Evolutionary conservation across 2,888 invertebrate species (phyloP).

Genomic region (Harpalus rufipes): DNA sequence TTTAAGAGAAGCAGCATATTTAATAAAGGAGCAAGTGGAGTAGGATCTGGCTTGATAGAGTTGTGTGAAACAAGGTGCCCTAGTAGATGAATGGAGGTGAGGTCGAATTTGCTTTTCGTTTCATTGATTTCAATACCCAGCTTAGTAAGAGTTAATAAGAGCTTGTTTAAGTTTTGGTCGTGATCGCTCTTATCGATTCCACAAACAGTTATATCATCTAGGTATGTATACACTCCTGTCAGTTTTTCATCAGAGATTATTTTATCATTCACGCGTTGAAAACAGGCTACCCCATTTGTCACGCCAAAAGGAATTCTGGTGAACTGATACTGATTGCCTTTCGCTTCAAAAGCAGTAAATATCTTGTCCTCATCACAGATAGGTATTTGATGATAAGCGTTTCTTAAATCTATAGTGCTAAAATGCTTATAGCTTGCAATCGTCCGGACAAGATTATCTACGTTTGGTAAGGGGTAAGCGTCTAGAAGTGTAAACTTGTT

Average conservation of each 20-base stretch:
- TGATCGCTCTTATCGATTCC: slow-evolving; percentile 64
- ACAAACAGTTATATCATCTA: slow-evolving; percentile 66
- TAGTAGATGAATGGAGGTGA: not conserved
- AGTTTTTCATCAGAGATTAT: not conserved
- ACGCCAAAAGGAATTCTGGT: slow-evolving; percentile 67
- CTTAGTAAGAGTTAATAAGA: not conserved
- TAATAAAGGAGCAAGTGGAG: not conserved
- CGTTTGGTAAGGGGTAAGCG: slow-evolving; percentile 64
- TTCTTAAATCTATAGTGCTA: slow-evolving; percentile 67
- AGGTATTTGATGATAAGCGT: slow-evolving; percentile 68
- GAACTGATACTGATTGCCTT: slow-evolving; percentile 66
- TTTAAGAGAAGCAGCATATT: not conserved
- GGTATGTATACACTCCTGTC: slow-evolving; percentile 42
- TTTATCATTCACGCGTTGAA: slow-evolving; percentile 62
- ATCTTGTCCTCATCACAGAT: too few species aligned
- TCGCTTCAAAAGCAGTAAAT: slow-evolving; percentile 68
- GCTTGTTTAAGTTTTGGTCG: slow-evolving; percentile 57
- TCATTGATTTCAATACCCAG: not conserved
- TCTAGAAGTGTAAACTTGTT: slow-evolving; percentile 56
- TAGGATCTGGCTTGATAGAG: not conserved
- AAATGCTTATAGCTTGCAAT: slow-evolving; percentile 64
- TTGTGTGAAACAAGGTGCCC: not conserved
- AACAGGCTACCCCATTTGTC: slow-evolving; percentile 67
- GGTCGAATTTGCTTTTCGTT: not conserved
- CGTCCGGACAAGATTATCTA: slow-evolving; percentile 63